Conservation (phyloP, 1,140 invertebrate species). For the Micrasema minimum region DNA sequence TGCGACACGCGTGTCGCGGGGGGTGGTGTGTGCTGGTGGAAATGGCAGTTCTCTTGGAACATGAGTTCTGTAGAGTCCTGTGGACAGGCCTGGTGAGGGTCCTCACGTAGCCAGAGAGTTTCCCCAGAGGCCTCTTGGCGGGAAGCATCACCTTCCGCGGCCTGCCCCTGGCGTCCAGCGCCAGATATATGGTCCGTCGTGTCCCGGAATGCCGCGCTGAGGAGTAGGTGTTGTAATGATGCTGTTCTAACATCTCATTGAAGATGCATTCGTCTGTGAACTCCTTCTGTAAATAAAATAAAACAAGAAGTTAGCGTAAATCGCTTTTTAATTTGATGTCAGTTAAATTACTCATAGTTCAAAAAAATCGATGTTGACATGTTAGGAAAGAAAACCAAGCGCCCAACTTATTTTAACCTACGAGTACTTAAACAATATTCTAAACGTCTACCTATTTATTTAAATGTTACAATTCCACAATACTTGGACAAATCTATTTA, state of each 20-base stretch:
- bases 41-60: constrained; percentile 57
- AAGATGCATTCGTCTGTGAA: constrained; percentile 86
- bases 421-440: too few relatives aligned
- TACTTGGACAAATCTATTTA: too few relatives aligned
- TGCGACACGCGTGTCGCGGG: constrained; percentile 59
- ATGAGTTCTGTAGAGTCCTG: constrained; percentile 69
- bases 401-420: too few relatives aligned
- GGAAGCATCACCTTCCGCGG: constrained; percentile 77
- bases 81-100: constrained; percentile 75
- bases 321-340: too few relatives aligned
- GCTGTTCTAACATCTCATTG: constrained; percentile 84
- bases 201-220: constrained; percentile 78
- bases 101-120: constrained; percentile 76
- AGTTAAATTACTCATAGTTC: not conserved
- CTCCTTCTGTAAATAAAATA: constrained; percentile 79
- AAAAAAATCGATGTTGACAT: too few relatives aligned
- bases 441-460: too few relatives aligned
- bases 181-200: constrained; percentile 79
- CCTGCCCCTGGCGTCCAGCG: constrained; percentile 76
- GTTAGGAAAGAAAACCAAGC: too few relatives aligned
- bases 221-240: constrained; percentile 88
- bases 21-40: constrained; percentile 58
- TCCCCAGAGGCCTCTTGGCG: constrained; percentile 73
- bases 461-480: too few relatives aligned
- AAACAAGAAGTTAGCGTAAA: too few relatives aligned